These are phyloP conservation scores for Acleris emargana DNA, from an alignment of 2,888 invertebrate genomes.

Conservation along the genomic window DNA sequence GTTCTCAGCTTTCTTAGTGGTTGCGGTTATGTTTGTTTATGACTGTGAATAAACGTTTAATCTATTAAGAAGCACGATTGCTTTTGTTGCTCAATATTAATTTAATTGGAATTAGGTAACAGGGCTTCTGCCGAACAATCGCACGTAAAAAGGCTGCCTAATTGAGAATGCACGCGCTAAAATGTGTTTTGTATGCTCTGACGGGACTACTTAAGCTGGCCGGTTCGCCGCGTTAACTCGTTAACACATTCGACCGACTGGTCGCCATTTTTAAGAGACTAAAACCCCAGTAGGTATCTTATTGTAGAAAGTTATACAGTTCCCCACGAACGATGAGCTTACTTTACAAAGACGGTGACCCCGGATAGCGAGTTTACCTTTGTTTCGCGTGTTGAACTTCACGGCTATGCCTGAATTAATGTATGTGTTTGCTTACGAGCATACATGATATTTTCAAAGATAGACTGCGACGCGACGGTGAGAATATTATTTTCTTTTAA, in stretches of 20 bases:
- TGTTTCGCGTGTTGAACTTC: not conserved
- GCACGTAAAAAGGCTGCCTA: too few relatives aligned
- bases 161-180: too few relatives aligned
- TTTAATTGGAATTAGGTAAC: too few relatives aligned
- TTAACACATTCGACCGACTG: too few relatives aligned
- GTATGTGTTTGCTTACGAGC: not conserved
- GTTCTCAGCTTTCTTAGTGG: slow-evolving; percentile 7
- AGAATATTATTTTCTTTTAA: not conserved
- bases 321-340: not conserved
- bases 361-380: not conserved
- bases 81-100: too few relatives aligned
- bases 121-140: too few relatives aligned
- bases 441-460: not conserved
- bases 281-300: not conserved
- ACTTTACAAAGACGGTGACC: not conserved
- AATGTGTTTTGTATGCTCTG: too few relatives aligned
- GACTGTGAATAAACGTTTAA: not conserved
- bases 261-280: too few relatives aligned
- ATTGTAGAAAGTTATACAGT: not conserved
- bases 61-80: not conserved
- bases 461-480: not conserved
- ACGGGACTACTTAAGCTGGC: too few relatives aligned
- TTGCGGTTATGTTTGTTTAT: not conserved
- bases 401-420: not conserved
- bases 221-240: too few relatives aligned